Conservation (phyloP, 2,888 invertebrate species). For the Aspidiotus destructor region DNA sequence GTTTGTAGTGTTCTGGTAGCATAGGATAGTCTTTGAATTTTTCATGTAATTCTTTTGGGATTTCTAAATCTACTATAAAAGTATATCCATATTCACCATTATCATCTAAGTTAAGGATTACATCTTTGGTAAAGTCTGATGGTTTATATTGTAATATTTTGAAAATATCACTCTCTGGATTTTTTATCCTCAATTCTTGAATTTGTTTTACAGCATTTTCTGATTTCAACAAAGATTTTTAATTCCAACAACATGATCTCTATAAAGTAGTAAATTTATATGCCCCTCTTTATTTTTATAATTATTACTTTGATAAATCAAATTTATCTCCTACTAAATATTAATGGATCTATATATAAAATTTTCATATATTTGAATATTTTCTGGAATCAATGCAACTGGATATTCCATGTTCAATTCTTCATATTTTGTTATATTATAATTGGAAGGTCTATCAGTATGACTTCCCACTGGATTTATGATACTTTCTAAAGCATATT, state of each 20-base stretch:
- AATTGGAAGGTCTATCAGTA: conserved; percentile 1
- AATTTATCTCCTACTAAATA: not conserved
- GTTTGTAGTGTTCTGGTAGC: conserved; percentile 13
- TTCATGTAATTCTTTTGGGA: conserved; percentile 7
- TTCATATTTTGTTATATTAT: not conserved
- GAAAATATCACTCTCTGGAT: conserved; percentile 9
- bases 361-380: not conserved
- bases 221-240: no score
- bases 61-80: conserved; percentile 18
- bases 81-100: conserved; percentile 14
- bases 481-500: not conserved
- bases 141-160: not conserved
- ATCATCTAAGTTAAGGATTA: conserved; percentile 13
- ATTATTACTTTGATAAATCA: not conserved
- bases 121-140: conserved; percentile 6
- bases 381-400: not conserved
- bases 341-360: conserved; percentile 1
- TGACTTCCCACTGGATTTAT: not conserved
- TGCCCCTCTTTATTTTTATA: not conserved
- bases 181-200: conserved; percentile 7
- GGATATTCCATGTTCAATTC: not conserved
- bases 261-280: not conserved
- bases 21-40: conserved; percentile 15
- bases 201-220: not conserved
- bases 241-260: not conserved